Evolutionary conservation across 2,113 vertebrate species (phyloP), one percentile per base, ranked within the genome.

Genomic region (Telmatochromis sp.): DNA sequence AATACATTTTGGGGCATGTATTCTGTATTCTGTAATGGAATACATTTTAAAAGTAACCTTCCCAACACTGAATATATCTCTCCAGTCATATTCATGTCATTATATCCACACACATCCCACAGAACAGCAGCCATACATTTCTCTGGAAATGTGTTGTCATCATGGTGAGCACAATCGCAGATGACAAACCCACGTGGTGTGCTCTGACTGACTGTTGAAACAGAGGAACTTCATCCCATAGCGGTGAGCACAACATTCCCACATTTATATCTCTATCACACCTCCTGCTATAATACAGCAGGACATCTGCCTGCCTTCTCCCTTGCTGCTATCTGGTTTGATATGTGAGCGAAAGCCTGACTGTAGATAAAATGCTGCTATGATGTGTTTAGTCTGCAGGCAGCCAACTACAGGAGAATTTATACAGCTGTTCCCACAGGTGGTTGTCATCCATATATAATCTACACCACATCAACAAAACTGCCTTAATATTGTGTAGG

Each of bases 331-430:
- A 87, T 89, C 79, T 47, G 40, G 40, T 70, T 63, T 84, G 57
- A 84, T 85, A 88, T 78, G 80, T 87, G 81, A 83, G 26, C 40
- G 75, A 84, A 88, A 51, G 80, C 31, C 63, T 49, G 70, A 49
- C 49, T 51, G 84, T 13, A 80, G 81, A 90, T 86, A 80, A 87
- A 89, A 65, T 35, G 3, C n/a, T 33, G 15, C 51, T 35, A 58
- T 87, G 82, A 84, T 57, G 70, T 86, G 85, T 85, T 87, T 23
- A 75, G 86, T 81, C 82, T 88, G 81, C 70, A 83, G 54, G 37
- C 81, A 58, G 82, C 60, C 55, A 57, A n/a, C 15, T 37, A 15
- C 85, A 31, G 45, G 14, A 45, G 73, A 23, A 31, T 85, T 58
- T 37, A 70, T 82, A 33, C 8, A 28, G 86, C 60, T 13, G 37